A percentile compares a stretch with the other conserved stretches of the same genome.
phyloP scores from a whole-genome alignment of 2,888 invertebrate species.

The Parnassius mnemosyne region DNA sequence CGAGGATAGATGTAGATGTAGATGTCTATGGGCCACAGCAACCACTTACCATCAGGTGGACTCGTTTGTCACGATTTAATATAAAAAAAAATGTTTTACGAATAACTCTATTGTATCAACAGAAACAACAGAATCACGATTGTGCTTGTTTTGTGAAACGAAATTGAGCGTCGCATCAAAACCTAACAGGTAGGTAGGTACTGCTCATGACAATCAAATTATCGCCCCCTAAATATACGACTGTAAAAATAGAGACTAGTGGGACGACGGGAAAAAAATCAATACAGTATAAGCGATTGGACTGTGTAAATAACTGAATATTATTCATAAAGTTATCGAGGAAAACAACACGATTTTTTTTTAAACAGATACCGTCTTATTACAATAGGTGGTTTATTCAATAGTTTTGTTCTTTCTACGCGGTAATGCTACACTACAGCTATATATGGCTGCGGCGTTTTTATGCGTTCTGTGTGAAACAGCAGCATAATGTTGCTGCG shows the following conservation, averaged over 20 bases:
- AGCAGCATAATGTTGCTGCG: too few species aligned
- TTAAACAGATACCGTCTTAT: too few species aligned
- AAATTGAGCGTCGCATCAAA: constrained; percentile 9
- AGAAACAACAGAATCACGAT: constrained; percentile 1
- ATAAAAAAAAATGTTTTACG: too few species aligned
- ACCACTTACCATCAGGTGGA: too few species aligned
- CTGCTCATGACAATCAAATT: not conserved
- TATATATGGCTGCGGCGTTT: too few species aligned
- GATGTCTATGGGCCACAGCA: too few species aligned
- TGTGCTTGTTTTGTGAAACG: constrained; percentile 4
- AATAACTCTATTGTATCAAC: constrained; percentile 8
- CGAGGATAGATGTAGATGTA: too few species aligned
- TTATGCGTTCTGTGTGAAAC: too few species aligned
- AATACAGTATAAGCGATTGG: constrained; percentile 7
- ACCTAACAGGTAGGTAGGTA: not conserved
- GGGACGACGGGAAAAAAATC: constrained; percentile 9
- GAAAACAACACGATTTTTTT: not conserved
- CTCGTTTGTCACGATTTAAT: too few species aligned
- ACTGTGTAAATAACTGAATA: constrained; percentile 5
- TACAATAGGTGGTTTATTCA: too few species aligned
- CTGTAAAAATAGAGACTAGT: constrained; percentile 6
- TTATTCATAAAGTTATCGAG: not conserved
- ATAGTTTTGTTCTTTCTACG: too few species aligned
- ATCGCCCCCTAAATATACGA: not conserved
- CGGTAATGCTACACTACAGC: too few species aligned